Base-by-base conservation (phyloP, 2,113 vertebrate species). In the Malurus cyaneus region DNA sequence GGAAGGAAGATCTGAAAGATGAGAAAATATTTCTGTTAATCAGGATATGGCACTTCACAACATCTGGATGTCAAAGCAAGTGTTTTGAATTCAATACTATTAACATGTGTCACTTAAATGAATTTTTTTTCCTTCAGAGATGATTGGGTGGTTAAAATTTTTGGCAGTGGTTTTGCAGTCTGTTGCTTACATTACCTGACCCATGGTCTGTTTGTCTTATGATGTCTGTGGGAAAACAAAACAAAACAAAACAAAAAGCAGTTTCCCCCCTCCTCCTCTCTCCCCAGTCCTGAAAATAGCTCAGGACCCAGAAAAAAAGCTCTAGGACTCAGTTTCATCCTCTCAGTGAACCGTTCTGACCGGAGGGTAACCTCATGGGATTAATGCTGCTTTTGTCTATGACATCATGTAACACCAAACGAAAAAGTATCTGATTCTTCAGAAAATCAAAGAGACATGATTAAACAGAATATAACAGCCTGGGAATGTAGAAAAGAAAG, bases 111-210 rank as follows among this genome's bases (percentile, higher is more conserved):
- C 96, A 96, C 78, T 97, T 96, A 96, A 96, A 96, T 96, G 86
- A 95, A 14, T 96, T 93, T 96, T 96, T 96, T 96, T 97, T 95
- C 96, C 93, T 94, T 93, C 87, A 86, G 86, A 97, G 59, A 88
- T 4, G 36, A 93, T 92, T 41, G 96, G 78, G 61, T 96, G 69
- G 92, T 93, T 97, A 90, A 92, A 88, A 79, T 95, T 97, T 97
- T 95, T 97, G 96, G 97, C 97, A 95, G 56, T 24, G 8, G 9
- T 69, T 89, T 94, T 80, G 24, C 36, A 62, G 82, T 87, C 91
- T 97, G 96, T 90, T 98, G 97, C 95, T 97, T 95, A 96, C 96
- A 97, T 96, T 97, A 98, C 96, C 97, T 97, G 97, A 97, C 97
- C 96, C 66, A 56, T 81, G 85, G 91, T 95, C 89, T 95, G 50